These are phyloP conservation scores for Brachystomella parvula DNA, from an alignment of 1,140 invertebrate genomes.

Conservation along the genomic window DNA sequence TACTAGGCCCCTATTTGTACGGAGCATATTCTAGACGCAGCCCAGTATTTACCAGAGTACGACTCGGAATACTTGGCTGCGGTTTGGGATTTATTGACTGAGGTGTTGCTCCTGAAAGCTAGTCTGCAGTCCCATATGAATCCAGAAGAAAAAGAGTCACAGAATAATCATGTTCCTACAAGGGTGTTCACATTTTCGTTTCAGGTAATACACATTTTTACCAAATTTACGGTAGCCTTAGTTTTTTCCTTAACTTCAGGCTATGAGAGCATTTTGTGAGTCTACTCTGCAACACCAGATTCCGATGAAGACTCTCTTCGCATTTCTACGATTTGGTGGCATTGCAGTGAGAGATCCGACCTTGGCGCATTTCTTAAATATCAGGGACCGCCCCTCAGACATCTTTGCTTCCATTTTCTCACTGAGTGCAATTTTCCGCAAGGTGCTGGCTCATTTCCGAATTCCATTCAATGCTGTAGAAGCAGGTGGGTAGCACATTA, in stretches of 20 bases:
- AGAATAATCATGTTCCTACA: conserved; percentile 37
- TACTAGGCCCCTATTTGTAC: too few relatives aligned
- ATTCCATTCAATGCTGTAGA: conserved; percentile 11
- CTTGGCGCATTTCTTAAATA: conserved; percentile 32
- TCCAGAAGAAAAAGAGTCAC: conserved; percentile 9
- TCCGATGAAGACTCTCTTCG: conserved; percentile 15
- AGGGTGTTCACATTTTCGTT: conserved; percentile 34
- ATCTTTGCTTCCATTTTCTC: conserved; percentile 26
- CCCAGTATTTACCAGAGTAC: too few relatives aligned
- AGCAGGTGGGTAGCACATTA: background rate
- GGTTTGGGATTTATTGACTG: conserved; percentile 27
- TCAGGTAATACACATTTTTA: conserved; percentile 11
- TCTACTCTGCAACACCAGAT: background rate
- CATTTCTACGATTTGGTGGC: conserved; percentile 27
- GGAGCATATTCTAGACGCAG: too few relatives aligned
- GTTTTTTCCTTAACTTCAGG: background rate
- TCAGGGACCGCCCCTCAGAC: conserved; percentile 16
- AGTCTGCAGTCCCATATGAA: conserved; percentile 11
- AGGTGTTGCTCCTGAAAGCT: conserved; percentile 28
- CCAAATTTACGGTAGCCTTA: background rate
- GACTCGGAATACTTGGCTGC: too few relatives aligned
- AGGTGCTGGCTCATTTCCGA: conserved; percentile 18
- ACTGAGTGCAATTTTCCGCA: conserved; percentile 14
- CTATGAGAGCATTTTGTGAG: background rate
- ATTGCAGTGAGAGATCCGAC: conserved; percentile 23